Evolutionary conservation across 2,797 vertebrate species (phyloP).

Genomic region (Anniella stebbinsi): DNA sequence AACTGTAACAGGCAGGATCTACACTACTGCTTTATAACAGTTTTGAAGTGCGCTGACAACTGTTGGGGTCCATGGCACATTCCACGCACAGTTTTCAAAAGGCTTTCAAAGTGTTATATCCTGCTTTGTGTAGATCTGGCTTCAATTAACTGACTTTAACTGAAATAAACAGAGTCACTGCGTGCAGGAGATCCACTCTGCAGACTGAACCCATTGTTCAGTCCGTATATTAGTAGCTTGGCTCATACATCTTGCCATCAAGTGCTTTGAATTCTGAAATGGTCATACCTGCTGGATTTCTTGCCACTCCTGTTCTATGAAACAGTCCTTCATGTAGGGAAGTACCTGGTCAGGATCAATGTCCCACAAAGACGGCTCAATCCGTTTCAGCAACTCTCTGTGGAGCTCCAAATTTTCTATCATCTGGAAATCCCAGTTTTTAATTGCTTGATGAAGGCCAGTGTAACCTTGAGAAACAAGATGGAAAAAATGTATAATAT

Average conservation of each 20-base stretch:
- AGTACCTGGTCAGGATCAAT: slow-evolving; percentile 61
- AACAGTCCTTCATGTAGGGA: slow-evolving; percentile 60
- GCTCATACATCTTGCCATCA: neutral
- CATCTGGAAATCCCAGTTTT: slow-evolving; percentile 78
- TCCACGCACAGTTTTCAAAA: no score
- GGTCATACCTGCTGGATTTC: slow-evolving; percentile 76
- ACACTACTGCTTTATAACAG: no score
- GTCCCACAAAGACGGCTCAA: slow-evolving; percentile 73
- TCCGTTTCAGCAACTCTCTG: slow-evolving; percentile 66
- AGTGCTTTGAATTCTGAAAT: slow-evolving; percentile 1
- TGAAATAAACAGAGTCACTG: neutral
- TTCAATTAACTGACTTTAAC: neutral
- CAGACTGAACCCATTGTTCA: neutral
- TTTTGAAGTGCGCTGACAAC: no score
- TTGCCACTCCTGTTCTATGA: slow-evolving; percentile 74
- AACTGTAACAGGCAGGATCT: neutral
- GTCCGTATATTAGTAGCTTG: neutral
- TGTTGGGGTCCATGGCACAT: no score
- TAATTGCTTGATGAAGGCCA: slow-evolving; percentile 77
- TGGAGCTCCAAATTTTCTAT: slow-evolving; percentile 74
- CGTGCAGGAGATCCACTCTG: neutral
- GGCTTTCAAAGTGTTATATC: no score
- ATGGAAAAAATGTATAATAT: neutral
- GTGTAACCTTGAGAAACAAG: slow-evolving; percentile 71
- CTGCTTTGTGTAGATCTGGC: no score